Base-by-base conservation (phyloP, 2,113 vertebrate species). In the Syngnathus typhle region DNA sequence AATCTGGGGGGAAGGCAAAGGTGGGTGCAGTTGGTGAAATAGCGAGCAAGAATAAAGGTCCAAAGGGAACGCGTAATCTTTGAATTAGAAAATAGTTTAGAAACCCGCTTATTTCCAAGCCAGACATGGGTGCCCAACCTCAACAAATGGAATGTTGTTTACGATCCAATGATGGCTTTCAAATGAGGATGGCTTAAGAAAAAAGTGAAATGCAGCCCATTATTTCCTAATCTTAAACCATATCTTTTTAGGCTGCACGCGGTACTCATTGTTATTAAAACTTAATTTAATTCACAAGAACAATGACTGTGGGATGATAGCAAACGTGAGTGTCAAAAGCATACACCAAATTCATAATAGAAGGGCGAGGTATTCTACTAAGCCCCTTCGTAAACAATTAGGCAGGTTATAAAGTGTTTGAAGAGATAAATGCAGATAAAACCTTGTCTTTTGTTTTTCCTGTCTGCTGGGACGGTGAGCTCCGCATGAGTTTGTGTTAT, bases 331-430 rank as follows among this genome's bases (percentile, higher is more conserved):
- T 23, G 41, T 6, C 77, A 72, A 63, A 70, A 55, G 37, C 68
- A 52, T 80, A 65, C 66, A 38, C 39, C 37, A 56, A 75, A 87
- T 76, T 81, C 68, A 66, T 73, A 84, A 85, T 87, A 78, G 82
- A 74, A 80, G 62, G 70, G 59, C 82, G 84, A 75, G 76, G 80
- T 84, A 82, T 84, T 84, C 75, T 81, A 88, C 74, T 84, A 87
- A 90, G 87, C 83, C 83, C 80, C 80, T 82, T 83, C 47, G 81
- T 87, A 90, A 89, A 90, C 86, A 90, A 91, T 92, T 89, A 91
- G 72, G 79, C 71, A 82, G 88, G 89, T 89, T 86, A 88, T 86
- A 84, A 81, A 82, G 73, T 86, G 85, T 88, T 91, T 90, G 90
- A 89, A 87, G 88, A 89, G 88, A 90, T 91, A 87, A 88, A 84